Evolutionary conservation across 2,113 vertebrate genomes (phyloP).

Genomic region (Salvelinus namaycush): DNA sequence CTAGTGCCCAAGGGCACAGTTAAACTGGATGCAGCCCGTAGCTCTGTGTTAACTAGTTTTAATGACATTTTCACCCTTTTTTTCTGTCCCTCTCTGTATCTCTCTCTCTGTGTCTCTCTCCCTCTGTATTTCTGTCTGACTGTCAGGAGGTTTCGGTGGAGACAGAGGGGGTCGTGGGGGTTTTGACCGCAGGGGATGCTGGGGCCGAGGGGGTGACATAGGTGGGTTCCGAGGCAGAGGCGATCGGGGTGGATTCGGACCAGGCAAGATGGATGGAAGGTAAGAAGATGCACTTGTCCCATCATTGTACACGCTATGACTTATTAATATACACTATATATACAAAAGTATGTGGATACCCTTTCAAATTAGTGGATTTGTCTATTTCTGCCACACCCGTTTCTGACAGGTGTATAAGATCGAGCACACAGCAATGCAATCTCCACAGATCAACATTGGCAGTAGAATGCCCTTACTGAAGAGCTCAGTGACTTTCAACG

Average conservation of each 20-base stretch:
- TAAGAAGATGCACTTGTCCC: slow-evolving; percentile 43
- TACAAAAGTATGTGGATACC: too few species aligned
- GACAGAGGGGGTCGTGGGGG: slow-evolving; percentile 76
- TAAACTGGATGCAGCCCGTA: neutral
- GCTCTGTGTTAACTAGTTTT: neutral
- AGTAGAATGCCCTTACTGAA: too few species aligned
- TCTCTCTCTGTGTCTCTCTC: neutral
- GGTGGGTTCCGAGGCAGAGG: slow-evolving; percentile 81
- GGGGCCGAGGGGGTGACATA: slow-evolving; percentile 77
- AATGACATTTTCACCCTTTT: neutral
- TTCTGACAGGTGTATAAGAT: too few species aligned
- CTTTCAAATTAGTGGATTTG: too few species aligned
- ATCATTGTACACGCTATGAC: neutral
- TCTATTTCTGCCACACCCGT: too few species aligned
- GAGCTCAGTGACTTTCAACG: too few species aligned
- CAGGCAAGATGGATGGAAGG: slow-evolving; percentile 88
- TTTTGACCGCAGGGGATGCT: slow-evolving; percentile 79
- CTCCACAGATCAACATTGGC: too few species aligned
- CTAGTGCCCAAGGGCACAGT: neutral
- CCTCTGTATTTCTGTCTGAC: neutral
- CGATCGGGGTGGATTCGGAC: slow-evolving; percentile 79
- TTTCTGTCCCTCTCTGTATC: neutral
- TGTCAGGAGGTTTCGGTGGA: slow-evolving; percentile 74
- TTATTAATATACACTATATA: neutral
- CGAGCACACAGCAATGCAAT: too few species aligned